These are phyloP conservation scores for Heteractis magnifica DNA, from an alignment of 92 coral and sea anemone species.

Conservation along the genomic window DNA sequence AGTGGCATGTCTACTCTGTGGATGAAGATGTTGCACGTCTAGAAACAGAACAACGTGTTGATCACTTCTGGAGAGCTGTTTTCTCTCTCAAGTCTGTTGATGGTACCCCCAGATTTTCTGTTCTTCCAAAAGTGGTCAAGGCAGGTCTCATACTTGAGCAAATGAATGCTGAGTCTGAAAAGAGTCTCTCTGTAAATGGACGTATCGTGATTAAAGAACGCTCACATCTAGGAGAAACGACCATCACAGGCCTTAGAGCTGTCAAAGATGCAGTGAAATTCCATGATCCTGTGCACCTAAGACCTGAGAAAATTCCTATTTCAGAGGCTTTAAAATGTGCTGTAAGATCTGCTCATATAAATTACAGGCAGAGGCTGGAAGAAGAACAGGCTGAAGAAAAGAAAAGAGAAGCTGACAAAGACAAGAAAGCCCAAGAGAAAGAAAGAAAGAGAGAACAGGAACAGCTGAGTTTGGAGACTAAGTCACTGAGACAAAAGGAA, in stretches of 20 bases:
- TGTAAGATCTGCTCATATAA: conserved; percentile 42
- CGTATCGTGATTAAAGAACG: conserved; percentile 49
- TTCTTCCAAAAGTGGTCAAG: conserved; percentile 40
- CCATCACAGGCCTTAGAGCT: conserved; percentile 34
- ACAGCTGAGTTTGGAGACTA: conserved; percentile 30
- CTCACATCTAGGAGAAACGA: conserved; percentile 49
- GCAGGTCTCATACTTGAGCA: conserved; percentile 46
- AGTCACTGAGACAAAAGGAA: conserved; percentile 38
- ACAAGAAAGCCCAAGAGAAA: conserved; percentile 49
- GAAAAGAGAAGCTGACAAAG: conserved; percentile 29
- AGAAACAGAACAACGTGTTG: conserved; percentile 35
- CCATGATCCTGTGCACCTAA: conserved; percentile 53
- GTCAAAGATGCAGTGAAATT: conserved; percentile 60
- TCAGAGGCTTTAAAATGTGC: conserved; percentile 34
- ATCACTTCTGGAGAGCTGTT: conserved; percentile 57
- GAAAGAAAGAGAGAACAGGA: conserved; percentile 49
- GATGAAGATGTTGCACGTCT: conserved; percentile 34
- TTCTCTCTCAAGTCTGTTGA: conserved; percentile 39
- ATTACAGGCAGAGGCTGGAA: conserved; percentile 32
- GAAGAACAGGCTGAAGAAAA: conserved; percentile 43
- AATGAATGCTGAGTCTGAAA: conserved; percentile 54
- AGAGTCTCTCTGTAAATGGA: conserved; percentile 50
- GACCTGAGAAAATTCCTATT: conserved; percentile 44
- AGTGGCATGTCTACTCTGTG: conserved; percentile 44
- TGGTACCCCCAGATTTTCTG: conserved; percentile 40